phyloP scores from a whole-genome alignment of 2,113 vertebrate species.

The Anseranas semipalmata region DNA sequence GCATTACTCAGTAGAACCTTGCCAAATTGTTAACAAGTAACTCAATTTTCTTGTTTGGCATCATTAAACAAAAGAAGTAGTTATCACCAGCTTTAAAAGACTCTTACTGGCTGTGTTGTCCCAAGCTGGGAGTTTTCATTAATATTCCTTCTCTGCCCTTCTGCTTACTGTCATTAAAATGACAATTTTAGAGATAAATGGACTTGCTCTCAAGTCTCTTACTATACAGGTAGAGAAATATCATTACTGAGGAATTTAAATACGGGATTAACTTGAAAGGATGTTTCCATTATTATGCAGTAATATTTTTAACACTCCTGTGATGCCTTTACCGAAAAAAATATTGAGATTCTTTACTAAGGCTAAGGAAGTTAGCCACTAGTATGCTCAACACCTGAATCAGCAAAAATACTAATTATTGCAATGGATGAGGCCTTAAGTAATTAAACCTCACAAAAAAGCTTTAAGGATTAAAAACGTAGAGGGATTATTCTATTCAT shows the following conservation, averaged over 20 bases:
- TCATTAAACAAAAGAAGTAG: not conserved
- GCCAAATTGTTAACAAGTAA: not conserved
- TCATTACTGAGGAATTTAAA: not conserved
- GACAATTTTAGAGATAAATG: constrained; percentile 14
- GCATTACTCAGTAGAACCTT: not conserved
- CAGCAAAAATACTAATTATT: not conserved
- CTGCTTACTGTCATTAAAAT: constrained; percentile 37
- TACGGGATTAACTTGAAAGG: not conserved
- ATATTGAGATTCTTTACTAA: not conserved
- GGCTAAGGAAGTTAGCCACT: not conserved
- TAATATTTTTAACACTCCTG: not conserved
- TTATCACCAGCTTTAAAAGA: not conserved
- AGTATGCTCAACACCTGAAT: not conserved
- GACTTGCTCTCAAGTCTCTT: not conserved
- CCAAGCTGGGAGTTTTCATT: not conserved
- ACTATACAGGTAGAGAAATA: not conserved
- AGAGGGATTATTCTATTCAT: not conserved
- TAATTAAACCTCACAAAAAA: not conserved
- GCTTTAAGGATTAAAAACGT: not conserved
- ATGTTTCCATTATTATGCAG: not conserved
- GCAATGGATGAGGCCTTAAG: not conserved
- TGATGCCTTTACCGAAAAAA: not conserved
- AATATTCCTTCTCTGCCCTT: not conserved
- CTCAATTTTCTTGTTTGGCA: not conserved
- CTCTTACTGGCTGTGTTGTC: not conserved